phyloP scores from a whole-genome alignment of 2,113 vertebrate species.

The Apodemus sylvaticus region DNA sequence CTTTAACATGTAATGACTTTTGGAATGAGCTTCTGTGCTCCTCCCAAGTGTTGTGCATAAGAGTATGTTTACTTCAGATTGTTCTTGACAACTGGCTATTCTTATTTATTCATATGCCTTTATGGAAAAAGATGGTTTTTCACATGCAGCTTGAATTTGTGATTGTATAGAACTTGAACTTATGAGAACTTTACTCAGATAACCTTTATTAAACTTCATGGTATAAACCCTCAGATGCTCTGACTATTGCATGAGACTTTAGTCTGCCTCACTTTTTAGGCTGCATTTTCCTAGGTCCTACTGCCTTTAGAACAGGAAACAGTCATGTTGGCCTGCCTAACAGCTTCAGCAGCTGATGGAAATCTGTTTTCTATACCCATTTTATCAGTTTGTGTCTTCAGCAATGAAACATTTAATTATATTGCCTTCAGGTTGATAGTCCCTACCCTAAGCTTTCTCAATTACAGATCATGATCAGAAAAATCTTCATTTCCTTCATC shows the following conservation, averaged over 20 bases:
- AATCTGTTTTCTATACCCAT: neutral
- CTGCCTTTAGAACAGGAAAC: neutral
- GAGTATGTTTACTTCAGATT: neutral
- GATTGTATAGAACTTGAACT: neutral
- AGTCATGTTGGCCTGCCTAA: neutral
- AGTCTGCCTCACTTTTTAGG: no score
- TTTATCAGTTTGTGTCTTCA: neutral
- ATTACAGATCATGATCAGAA: neutral
- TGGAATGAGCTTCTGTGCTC: neutral
- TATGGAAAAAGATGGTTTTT: neutral
- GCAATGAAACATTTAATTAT: neutral
- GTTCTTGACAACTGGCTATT: neutral
- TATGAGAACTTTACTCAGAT: neutral
- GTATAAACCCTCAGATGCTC: neutral
- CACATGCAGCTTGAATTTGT: neutral
- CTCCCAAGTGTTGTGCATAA: neutral
- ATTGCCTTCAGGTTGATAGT: neutral
- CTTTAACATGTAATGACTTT: neutral
- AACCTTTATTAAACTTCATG: neutral
- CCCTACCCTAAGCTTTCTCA: neutral
- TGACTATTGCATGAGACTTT: neutral
- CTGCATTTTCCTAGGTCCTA: neutral
- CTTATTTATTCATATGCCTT: neutral
- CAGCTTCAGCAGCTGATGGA: neutral
- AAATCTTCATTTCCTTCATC: neutral